Evolutionary conservation across 2,113 vertebrate species (phyloP).

Genomic region (Sander lucioperca): DNA sequence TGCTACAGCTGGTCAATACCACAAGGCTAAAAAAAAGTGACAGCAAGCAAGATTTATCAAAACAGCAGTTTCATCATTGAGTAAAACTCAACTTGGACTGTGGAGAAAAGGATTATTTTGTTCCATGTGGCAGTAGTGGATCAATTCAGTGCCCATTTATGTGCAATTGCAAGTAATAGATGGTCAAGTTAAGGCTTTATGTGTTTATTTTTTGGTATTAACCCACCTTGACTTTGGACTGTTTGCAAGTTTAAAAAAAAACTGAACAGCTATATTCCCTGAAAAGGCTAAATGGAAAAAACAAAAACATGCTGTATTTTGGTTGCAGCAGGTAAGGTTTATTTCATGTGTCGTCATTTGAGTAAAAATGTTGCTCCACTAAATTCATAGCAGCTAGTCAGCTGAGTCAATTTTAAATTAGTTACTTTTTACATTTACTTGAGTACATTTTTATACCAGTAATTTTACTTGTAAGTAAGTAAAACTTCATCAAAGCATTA

Average conservation of each 20-base stretch:
- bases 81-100: neutral
- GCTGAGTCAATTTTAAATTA: too few species aligned
- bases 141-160: neutral
- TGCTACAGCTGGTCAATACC: neutral
- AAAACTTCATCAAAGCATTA: too few species aligned
- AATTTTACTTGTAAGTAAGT: too few species aligned
- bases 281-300: neutral
- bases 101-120: conserved; percentile 2
- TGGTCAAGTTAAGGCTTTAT: neutral
- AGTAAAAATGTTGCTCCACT: too few species aligned
- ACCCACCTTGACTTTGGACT: neutral
- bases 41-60: neutral
- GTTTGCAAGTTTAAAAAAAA: neutral
- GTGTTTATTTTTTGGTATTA: neutral
- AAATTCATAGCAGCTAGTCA: too few species aligned
- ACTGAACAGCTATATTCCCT: neutral
- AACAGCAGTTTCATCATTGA: neutral
- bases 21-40: neutral
- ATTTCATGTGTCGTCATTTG: too few species aligned
- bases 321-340: too few species aligned
- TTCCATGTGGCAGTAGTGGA: neutral
- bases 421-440: too few species aligned
- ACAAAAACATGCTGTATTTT: too few species aligned
- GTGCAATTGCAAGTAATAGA: conserved; percentile 2
- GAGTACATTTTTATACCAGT: too few species aligned